phyloP scores from a whole-genome alignment of 2,797 vertebrate genomes.

The Peromyscus attwateri region DNA sequence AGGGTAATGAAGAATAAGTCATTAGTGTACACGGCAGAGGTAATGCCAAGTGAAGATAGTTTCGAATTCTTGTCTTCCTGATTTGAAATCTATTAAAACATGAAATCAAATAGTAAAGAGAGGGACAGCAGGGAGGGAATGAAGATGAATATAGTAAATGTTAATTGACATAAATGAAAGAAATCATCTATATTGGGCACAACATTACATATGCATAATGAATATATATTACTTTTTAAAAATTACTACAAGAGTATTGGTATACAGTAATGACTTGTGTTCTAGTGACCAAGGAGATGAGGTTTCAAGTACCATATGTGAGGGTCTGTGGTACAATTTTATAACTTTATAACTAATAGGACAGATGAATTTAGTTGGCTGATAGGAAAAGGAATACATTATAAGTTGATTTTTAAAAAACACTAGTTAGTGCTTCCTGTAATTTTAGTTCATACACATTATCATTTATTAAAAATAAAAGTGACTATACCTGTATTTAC shows the following conservation, averaged over 20 bases:
- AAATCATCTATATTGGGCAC: neutral
- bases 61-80: slow-evolving; percentile 16
- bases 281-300: neutral
- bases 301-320: neutral
- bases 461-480: slow-evolving; percentile 17
- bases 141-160: neutral
- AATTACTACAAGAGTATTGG: neutral
- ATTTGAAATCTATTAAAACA: slow-evolving; percentile 18
- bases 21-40: neutral
- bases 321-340: neutral
- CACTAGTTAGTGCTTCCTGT: neutral
- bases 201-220: neutral
- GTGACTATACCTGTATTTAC: no score
- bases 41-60: neutral
- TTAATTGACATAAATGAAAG: neutral
- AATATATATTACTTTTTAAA: neutral
- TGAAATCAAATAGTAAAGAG: neutral
- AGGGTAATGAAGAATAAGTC: neutral
- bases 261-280: neutral
- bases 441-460: neutral
- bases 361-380: neutral
- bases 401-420: neutral
- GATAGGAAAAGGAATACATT: neutral
- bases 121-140: neutral
- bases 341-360: neutral